Conservation (phyloP, 2,888 invertebrate species). For the Lasioglossum lativentre region DNA sequence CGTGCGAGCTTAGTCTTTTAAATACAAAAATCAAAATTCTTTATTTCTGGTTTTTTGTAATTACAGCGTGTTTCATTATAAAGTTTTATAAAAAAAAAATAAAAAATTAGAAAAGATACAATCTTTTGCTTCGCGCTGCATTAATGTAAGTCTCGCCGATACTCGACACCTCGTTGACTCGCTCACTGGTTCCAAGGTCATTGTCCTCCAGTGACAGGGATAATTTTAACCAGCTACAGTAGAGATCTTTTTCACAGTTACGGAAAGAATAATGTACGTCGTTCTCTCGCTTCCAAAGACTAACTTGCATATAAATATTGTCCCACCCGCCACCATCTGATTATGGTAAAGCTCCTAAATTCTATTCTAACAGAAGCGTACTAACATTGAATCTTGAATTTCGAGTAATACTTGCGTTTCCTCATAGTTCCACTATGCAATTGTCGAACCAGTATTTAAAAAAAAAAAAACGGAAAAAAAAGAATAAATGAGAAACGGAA, state of each 20-base stretch:
- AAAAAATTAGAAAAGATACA: no score
- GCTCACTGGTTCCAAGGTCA: no score
- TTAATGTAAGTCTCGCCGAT: no score
- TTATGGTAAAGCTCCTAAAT: slow-evolving; percentile 25
- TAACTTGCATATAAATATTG: background rate
- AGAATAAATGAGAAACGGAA: slow-evolving; percentile 20
- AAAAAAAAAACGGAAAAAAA: slow-evolving; percentile 22
- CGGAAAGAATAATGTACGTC: background rate
- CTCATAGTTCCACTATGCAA: slow-evolving; percentile 24
- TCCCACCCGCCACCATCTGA: slow-evolving; percentile 55
- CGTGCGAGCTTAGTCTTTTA: no score
- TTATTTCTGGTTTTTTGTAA: no score
- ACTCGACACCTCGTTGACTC: no score
- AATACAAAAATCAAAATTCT: no score
- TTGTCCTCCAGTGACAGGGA: background rate
- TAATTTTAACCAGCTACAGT: background rate
- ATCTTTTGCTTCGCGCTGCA: no score
- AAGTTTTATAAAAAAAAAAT: no score
- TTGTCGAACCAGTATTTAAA: slow-evolving; percentile 4
- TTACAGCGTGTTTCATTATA: no score
- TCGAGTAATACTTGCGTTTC: slow-evolving; percentile 25
- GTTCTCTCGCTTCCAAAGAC: background rate
- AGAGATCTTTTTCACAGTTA: background rate
- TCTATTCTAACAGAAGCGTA: slow-evolving; percentile 36
- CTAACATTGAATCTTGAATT: slow-evolving; percentile 33